Evolutionary conservation across 2,888 invertebrate genomes (phyloP), one percentile per base, ranked within the genome.

Genomic region (Temnothorax unifasciatus): DNA sequence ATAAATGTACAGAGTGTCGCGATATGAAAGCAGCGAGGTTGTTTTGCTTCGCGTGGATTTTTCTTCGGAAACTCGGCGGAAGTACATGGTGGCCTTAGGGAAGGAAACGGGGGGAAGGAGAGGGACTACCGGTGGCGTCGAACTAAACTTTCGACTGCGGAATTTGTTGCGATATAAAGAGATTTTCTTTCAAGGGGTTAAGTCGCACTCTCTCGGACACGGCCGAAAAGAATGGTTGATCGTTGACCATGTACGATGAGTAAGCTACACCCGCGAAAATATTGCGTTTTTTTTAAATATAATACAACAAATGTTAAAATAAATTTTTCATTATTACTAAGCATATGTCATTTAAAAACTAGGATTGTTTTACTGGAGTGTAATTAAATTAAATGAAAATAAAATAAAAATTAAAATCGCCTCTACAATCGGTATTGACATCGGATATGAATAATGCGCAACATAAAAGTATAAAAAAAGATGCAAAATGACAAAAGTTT

Each of bases 1-100:
- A 88, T 85, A 87, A 83, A 86, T 87, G 82, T 85, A 83, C 77
- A 57, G 82, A 69, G 66, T 82, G 86, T 89, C 86, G 79, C 87
- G 87, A 90, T 91, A 81, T 81, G 71, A 81, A 81, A 81, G 79
- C 79, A 54, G 25, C 44, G 54, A 18, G 47, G 71, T 71, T 81
- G 79, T 81, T 81, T 81, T 81, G 79, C 59, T 81, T 61, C 47
- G 69, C 69, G 69, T 59, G 50, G 71, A 79, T 79, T 79, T 79
- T 79, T 79, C 79, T 79, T 79, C 71, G 59, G 38, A 38, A 79
- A 79, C 79, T 79, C 47, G 44, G 11, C 21, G 38, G 44, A 77
- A 77, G 77, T 77, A 15, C 54, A 57, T 34, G 47, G n/a, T 29
- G 5, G 59, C 21, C 59, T 25, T 71, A 13, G 21, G 25, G 18